These are phyloP conservation scores for Sebastolobus alascanus DNA, from an alignment of 2,797 vertebrate species.

Conservation along the genomic window DNA sequence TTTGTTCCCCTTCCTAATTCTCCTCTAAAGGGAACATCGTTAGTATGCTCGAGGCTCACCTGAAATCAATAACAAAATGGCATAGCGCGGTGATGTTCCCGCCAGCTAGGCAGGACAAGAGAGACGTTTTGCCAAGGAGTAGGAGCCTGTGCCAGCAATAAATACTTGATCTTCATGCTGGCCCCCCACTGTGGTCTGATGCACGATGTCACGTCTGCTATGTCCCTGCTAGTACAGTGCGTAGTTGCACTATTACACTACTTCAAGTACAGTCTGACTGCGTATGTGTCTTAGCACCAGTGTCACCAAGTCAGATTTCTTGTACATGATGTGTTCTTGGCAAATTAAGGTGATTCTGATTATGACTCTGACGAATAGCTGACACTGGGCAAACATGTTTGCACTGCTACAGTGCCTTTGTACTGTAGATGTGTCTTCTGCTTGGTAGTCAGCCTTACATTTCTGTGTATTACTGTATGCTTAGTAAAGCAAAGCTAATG, in stretches of 20 bases:
- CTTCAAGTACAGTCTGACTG: slow-evolving; percentile 57
- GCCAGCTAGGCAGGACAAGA: slow-evolving; percentile 59
- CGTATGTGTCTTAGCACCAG: slow-evolving; percentile 52
- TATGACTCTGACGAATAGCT: slow-evolving; percentile 39
- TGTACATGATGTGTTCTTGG: slow-evolving; percentile 52
- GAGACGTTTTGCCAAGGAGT: slow-evolving; percentile 64
- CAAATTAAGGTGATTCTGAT: slow-evolving; percentile 51
- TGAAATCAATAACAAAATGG: slow-evolving; percentile 77
- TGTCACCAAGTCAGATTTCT: slow-evolving; percentile 57
- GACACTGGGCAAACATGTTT: slow-evolving; percentile 40
- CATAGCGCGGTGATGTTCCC: slow-evolving; percentile 64
- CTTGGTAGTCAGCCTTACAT: background rate
- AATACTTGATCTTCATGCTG: slow-evolving; percentile 72
- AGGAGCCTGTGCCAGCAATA: slow-evolving; percentile 64
- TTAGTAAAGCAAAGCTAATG: background rate
- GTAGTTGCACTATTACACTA: slow-evolving; percentile 47
- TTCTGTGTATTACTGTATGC: background rate
- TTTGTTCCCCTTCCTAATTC: slow-evolving; percentile 68
- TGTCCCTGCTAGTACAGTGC: slow-evolving; percentile 61
- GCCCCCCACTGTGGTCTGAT: slow-evolving; percentile 55
- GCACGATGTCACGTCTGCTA: slow-evolving; percentile 60
- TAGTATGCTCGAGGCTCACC: slow-evolving; percentile 73
- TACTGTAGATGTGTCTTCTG: background rate
- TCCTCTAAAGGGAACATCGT: slow-evolving; percentile 71
- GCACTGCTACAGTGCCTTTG: slow-evolving; percentile 4